A percentile compares a stretch with the other conserved stretches of the same genome.
These are phyloP conservation scores for Listronotus bonariensis DNA, from an alignment of 1,140 invertebrate genomes.

Conservation along the genomic window DNA sequence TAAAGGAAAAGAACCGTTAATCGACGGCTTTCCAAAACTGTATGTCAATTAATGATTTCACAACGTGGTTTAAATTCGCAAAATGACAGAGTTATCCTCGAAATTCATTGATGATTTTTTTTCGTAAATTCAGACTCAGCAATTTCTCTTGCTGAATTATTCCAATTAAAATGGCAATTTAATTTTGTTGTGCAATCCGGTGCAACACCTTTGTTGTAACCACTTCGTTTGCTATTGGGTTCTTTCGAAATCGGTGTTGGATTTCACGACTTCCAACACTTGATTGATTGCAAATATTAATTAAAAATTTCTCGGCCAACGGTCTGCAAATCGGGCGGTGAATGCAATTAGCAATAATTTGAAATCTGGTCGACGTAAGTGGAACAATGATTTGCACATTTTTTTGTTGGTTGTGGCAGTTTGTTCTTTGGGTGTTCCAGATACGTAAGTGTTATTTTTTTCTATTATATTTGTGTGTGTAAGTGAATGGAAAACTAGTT, in stretches of 20 bases:
- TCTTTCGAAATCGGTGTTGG: background rate
- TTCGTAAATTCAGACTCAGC: too few relatives aligned
- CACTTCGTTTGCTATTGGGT: background rate
- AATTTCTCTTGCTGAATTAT: background rate
- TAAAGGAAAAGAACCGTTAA: too few relatives aligned
- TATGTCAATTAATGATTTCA: too few relatives aligned
- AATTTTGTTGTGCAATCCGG: slow-evolving; percentile 1
- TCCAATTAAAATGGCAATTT: background rate
- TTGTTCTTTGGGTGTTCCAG: background rate
- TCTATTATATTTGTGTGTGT: too few relatives aligned
- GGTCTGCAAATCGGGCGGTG: background rate
- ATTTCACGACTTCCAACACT: background rate
- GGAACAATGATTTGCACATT: slow-evolving; percentile 9
- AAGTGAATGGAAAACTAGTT: too few relatives aligned
- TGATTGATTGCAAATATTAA: background rate
- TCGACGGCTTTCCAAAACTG: too few relatives aligned
- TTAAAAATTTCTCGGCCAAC: background rate
- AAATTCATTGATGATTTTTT: too few relatives aligned
- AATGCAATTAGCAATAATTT: background rate
- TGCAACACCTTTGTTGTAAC: slow-evolving; percentile 7
- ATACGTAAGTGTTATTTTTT: background rate
- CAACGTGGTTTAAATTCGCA: too few relatives aligned
- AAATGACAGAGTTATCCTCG: too few relatives aligned
- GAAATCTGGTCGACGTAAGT: background rate
- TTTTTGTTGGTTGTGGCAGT: background rate